These are phyloP conservation scores for Myxocyprinus asiaticus DNA, from an alignment of 2,113 vertebrate species.

Conservation along the genomic window DNA sequence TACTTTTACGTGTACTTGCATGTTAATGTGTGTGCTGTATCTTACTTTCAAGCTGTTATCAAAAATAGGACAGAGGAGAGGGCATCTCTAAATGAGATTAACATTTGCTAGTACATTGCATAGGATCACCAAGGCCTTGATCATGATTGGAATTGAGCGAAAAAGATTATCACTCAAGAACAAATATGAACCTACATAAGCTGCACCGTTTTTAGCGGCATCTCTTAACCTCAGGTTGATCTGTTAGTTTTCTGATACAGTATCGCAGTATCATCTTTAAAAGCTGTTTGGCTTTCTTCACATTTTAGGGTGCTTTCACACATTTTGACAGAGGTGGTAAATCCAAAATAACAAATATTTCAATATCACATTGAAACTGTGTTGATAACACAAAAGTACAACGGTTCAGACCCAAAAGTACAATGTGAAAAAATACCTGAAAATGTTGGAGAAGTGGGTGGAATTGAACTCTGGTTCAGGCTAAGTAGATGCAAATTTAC, in stretches of 20 bases:
- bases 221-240: background rate
- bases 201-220: background rate
- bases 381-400: background rate
- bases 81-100: constrained; percentile 76
- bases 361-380: background rate
- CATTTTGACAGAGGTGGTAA: background rate
- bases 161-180: constrained; percentile 69
- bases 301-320: background rate
- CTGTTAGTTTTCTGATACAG: background rate
- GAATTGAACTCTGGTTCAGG: background rate
- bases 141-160: constrained; percentile 62
- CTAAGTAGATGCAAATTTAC: background rate
- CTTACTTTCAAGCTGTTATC: constrained; percentile 49
- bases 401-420: background rate
- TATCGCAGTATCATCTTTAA: background rate
- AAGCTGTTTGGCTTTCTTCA: background rate
- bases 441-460: background rate
- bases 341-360: background rate
- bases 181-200: background rate
- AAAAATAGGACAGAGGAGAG: constrained; percentile 53
- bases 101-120: constrained; percentile 60
- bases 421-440: background rate
- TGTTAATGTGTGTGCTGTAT: constrained; percentile 15
- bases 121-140: constrained; percentile 69
- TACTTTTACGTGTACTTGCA: background rate